These are phyloP conservation scores for Chionoecetes opilio DNA, from an alignment of 1,140 invertebrate species.

Conservation along the genomic window DNA sequence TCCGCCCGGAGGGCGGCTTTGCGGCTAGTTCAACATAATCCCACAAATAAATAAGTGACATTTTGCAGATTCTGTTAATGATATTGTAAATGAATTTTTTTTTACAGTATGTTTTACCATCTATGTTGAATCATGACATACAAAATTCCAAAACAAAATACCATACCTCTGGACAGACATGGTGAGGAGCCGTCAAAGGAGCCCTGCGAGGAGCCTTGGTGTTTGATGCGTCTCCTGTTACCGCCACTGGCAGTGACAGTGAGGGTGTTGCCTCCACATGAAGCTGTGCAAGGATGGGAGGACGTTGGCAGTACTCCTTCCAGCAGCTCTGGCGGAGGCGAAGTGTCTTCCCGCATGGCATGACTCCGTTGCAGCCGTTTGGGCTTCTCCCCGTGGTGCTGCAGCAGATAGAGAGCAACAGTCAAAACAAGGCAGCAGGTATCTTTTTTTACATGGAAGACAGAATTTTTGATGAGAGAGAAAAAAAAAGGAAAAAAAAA, in stretches of 20 bases:
- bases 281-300: slow-evolving; percentile 73
- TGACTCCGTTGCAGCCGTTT: slow-evolving; percentile 94
- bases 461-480: no score
- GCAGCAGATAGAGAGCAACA: not conserved
- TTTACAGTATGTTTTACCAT: no score
- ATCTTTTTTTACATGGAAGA: not conserved
- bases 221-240: slow-evolving; percentile 83
- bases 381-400: slow-evolving; percentile 83
- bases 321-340: slow-evolving; percentile 89
- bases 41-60: no score
- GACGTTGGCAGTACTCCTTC: slow-evolving; percentile 83
- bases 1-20: no score
- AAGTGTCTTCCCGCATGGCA: slow-evolving; percentile 94
- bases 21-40: no score
- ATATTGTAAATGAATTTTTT: no score
- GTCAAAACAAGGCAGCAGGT: not conserved
- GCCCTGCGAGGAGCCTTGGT: slow-evolving; percentile 87
- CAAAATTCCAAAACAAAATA: no score
- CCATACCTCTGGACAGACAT: slow-evolving; percentile 87
- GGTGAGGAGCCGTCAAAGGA: slow-evolving; percentile 87
- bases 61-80: no score
- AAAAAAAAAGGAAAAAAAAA: no score
- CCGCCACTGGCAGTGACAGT: slow-evolving; percentile 65
- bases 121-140: no score
- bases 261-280: slow-evolving; percentile 62